A percentile compares a stretch with the other conserved stretches of the same genome.
Evolutionary conservation across 2,113 vertebrate species (phyloP).

Genomic region (Perognathus longimembris): DNA sequence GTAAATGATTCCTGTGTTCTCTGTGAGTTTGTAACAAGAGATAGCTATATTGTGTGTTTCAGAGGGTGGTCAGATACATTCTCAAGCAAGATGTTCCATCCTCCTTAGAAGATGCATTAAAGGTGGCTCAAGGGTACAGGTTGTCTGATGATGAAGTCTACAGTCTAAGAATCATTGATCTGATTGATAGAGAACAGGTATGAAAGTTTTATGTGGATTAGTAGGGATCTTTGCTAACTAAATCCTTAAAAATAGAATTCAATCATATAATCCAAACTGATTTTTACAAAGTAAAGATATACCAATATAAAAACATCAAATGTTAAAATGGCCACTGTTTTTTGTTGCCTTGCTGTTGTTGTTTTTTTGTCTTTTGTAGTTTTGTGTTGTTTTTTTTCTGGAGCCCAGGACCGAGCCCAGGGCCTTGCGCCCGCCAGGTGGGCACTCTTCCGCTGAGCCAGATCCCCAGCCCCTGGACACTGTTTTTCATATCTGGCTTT

Average conservation of each 20-base stretch:
- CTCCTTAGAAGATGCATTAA: slow-evolving; percentile 94
- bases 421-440: too few species aligned
- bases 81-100: slow-evolving; percentile 92
- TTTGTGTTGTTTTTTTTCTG: too few species aligned
- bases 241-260: not conserved
- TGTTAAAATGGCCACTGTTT: not conserved
- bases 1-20: not conserved
- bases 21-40: not conserved
- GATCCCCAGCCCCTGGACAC: too few species aligned
- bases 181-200: slow-evolving; percentile 91
- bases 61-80: slow-evolving; percentile 94
- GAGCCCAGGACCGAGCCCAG: too few species aligned
- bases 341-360: too few species aligned
- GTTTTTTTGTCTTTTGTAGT: too few species aligned
- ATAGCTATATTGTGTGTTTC: not conserved
- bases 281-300: not conserved
- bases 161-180: slow-evolving; percentile 89
- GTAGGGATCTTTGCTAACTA: not conserved
- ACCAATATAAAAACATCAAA: not conserved
- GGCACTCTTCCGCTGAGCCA: too few species aligned
- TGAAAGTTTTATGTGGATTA: slow-evolving; percentile 22
- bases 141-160: slow-evolving; percentile 91
- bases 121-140: slow-evolving; percentile 91
- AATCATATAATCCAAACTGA: not conserved
- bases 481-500: too few species aligned